Evolutionary conservation across 2,113 vertebrate species (phyloP).

Genomic region (Shinisaurus crocodilurus): DNA sequence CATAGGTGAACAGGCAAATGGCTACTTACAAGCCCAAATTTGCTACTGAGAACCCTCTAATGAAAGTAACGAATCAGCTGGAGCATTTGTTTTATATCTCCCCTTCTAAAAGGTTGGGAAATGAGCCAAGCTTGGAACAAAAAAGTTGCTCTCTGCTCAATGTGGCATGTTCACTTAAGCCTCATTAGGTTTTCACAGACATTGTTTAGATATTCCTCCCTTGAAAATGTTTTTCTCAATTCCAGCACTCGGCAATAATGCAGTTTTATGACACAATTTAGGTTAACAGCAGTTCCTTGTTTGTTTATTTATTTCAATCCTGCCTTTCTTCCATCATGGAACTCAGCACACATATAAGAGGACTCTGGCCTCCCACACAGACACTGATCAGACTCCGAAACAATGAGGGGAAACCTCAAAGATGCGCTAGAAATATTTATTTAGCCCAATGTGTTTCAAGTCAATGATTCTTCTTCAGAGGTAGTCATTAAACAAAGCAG

Average conservation of each 20-base stretch:
- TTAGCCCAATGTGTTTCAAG: background rate
- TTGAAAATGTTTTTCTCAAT: background rate
- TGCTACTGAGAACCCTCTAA: background rate
- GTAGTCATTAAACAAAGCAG: background rate
- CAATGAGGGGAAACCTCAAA: background rate
- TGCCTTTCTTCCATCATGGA: background rate
- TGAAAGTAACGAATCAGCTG: background rate
- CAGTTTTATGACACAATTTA: background rate
- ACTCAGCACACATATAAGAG: background rate
- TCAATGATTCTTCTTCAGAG: background rate
- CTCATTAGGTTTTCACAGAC: background rate
- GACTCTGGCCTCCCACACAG: background rate
- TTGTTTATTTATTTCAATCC: background rate
- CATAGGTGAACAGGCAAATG: background rate
- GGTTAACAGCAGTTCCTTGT: background rate
- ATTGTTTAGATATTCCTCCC: background rate
- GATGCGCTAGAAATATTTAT: background rate
- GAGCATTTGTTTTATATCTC: background rate
- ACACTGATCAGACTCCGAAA: too few species aligned
- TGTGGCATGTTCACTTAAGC: background rate
- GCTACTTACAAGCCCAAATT: background rate
- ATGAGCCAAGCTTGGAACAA: background rate
- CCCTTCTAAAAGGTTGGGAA: background rate
- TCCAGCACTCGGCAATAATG: background rate
- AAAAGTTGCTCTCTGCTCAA: background rate